These are phyloP conservation scores for Grantiella picta DNA, from an alignment of 2,113 vertebrate species.

Conservation along the genomic window DNA sequence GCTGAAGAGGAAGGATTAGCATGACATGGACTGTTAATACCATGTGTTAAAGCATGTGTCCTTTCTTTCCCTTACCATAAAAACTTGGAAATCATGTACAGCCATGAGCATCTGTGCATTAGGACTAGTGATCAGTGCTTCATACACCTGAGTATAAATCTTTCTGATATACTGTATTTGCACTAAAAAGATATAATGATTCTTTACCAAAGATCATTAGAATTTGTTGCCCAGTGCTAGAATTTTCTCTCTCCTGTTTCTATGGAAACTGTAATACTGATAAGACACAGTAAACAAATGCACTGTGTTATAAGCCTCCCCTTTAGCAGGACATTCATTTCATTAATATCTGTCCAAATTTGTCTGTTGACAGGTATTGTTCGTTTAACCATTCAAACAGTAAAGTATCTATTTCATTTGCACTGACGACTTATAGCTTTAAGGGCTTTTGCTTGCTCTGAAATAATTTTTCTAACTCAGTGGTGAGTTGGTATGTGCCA, in stretches of 20 bases:
- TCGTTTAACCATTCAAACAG: neutral
- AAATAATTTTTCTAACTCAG: neutral
- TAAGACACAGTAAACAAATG: slow-evolving; percentile 52
- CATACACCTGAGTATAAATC: neutral
- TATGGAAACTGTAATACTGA: slow-evolving; percentile 59
- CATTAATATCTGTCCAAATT: slow-evolving; percentile 24
- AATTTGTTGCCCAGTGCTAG: slow-evolving; percentile 35
- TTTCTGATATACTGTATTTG: neutral
- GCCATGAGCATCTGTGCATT: neutral
- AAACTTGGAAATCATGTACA: neutral
- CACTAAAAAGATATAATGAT: neutral
- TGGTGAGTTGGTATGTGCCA: neutral
- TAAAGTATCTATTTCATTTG: neutral
- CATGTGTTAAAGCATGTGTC: neutral
- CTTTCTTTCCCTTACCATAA: neutral
- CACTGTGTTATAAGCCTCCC: neutral
- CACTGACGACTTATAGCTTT: neutral
- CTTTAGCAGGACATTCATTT: slow-evolving; percentile 1
- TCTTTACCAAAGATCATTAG: slow-evolving; percentile 20
- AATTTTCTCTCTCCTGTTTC: slow-evolving; percentile 48
- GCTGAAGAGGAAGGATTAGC: neutral
- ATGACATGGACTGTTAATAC: neutral
- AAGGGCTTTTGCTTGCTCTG: neutral
- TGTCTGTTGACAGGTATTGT: neutral
- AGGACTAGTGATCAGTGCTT: neutral